Conservation (phyloP, 2,888 invertebrate genomes). For the Camptogramma bilineatum region DNA sequence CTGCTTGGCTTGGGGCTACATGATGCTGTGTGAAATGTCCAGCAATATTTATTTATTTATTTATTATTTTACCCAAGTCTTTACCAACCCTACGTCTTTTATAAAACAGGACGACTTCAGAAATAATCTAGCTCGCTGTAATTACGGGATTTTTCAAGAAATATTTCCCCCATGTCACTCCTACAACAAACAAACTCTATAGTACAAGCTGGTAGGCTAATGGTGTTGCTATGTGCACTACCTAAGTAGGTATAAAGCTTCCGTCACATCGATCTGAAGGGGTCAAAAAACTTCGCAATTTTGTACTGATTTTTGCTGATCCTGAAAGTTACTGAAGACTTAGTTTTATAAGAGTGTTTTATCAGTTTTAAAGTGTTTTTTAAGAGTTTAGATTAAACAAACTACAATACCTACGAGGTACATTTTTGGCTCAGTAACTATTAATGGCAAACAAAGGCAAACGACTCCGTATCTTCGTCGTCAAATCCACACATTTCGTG, state of each 20-base stretch:
- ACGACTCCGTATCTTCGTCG: too few species aligned
- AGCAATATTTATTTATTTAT: not conserved
- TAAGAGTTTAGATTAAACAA: too few species aligned
- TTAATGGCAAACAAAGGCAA: not conserved
- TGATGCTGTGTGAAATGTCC: too few species aligned
- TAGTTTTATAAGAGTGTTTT: too few species aligned
- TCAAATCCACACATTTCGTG: too few species aligned
- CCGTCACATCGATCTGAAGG: not conserved
- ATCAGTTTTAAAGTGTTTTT: too few species aligned
- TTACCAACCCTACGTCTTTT: not conserved
- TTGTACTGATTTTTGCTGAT: not conserved
- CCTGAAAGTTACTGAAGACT: not conserved
- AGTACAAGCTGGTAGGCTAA: not conserved
- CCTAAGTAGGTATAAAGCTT: slow-evolving; percentile 1
- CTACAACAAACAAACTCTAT: slow-evolving; percentile 1
- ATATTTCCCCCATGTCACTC: slow-evolving; percentile 7
- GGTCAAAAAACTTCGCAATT: not conserved
- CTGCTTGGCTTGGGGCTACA: too few species aligned
- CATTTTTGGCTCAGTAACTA: not conserved
- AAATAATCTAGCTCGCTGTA: not conserved
- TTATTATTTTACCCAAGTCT: not conserved
- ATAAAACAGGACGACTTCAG: not conserved
- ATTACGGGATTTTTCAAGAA: slow-evolving; percentile 6
- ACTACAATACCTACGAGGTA: too few species aligned
- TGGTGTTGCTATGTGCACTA: slow-evolving; percentile 17